Evolutionary conservation across 1,140 invertebrate genomes (phyloP).

Genomic region (Panonychus citri): DNA sequence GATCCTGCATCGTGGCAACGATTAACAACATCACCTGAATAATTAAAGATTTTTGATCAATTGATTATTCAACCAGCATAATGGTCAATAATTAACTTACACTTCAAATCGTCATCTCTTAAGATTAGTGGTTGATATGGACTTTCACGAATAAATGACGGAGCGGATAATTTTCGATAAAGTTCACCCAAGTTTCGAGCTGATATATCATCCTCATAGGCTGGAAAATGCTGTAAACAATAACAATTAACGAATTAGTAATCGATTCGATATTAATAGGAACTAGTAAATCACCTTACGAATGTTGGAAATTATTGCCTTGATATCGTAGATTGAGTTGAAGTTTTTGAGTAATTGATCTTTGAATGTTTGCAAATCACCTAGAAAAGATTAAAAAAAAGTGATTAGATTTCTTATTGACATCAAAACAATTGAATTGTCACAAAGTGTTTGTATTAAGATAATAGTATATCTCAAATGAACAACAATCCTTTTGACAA

Average conservation of each 20-base stretch:
- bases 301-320: not conserved
- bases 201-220: not conserved
- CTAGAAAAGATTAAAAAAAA: not conserved
- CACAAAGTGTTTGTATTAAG: no score
- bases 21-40: conserved; percentile 16
- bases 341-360: not conserved
- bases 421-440: no score
- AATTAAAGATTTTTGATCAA: no score
- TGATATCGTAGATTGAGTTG: not conserved
- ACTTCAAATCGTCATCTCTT: not conserved
- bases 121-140: not conserved
- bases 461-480: no score
- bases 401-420: no score
- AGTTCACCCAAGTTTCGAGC: not conserved
- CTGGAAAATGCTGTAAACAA: not conserved
- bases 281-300: not conserved
- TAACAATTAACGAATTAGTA: not conserved
- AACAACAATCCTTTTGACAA: no score
- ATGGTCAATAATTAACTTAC: conserved; percentile 3
- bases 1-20: conserved; percentile 44
- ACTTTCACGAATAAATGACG: not conserved
- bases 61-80: not conserved
- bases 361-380: not conserved
- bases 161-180: not conserved
- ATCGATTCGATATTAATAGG: not conserved